Conservation (phyloP, 2,113 vertebrate species). For the Corvus hawaiiensis region DNA sequence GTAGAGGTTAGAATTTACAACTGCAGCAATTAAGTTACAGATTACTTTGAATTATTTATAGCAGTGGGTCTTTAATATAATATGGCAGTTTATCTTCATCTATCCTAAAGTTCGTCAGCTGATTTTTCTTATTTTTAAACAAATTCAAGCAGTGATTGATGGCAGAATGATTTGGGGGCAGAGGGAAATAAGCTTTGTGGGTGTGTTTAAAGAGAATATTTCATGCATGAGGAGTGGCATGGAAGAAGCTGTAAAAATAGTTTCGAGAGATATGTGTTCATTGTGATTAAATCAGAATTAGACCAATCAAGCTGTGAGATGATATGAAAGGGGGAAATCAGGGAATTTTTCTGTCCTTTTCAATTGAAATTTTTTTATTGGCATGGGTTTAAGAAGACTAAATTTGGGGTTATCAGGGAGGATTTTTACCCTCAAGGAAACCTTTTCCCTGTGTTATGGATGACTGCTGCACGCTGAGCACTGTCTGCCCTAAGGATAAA, state of each 20-base stretch:
- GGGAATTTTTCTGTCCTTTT: background rate
- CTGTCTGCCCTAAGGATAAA: background rate
- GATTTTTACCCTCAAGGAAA: background rate
- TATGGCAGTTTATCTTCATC: background rate
- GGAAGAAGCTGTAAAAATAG: background rate
- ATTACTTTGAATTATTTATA: background rate
- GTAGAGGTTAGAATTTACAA: background rate
- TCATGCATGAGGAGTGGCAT: background rate
- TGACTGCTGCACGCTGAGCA: background rate
- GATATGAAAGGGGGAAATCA: background rate
- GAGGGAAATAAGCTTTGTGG: background rate
- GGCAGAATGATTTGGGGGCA: background rate
- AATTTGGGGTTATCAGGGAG: background rate
- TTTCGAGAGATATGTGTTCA: background rate
- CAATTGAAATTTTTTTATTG: background rate
- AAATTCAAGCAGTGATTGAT: background rate
- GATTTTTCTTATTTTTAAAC: background rate
- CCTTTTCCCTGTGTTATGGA: background rate
- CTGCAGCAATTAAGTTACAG: background rate
- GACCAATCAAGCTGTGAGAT: background rate
- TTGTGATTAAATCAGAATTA: background rate
- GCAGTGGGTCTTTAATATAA: background rate
- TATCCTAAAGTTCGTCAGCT: background rate
- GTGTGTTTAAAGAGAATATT: background rate
- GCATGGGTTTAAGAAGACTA: background rate